Conservation (phyloP, 2,888 invertebrate species). For the Eupithecia pulchellata region DNA sequence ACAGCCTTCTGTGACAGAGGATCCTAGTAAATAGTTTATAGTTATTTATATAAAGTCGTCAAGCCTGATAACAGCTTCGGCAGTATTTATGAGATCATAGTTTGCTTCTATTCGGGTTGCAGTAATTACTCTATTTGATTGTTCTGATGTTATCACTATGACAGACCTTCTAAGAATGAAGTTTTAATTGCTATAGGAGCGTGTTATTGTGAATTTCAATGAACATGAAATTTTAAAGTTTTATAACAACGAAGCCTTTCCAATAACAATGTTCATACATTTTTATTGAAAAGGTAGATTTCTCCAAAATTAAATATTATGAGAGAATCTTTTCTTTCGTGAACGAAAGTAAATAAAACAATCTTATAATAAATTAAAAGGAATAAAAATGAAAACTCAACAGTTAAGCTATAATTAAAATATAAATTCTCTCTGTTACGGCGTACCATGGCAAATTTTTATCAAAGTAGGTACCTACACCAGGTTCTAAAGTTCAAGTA, state of each 20-base stretch:
- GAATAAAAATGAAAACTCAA: neutral
- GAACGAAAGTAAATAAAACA: too few species aligned
- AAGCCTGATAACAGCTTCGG: constrained; percentile 21
- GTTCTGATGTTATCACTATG: constrained; percentile 4
- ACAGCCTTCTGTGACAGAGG: neutral
- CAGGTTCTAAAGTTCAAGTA: neutral
- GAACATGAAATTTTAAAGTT: neutral
- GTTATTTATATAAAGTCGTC: constrained; percentile 24
- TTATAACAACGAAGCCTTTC: too few species aligned
- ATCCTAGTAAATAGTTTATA: neutral
- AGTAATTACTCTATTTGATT: constrained; percentile 12
- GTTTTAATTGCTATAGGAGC: neutral
- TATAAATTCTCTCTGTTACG: neutral
- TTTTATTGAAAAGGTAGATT: neutral
- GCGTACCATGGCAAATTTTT: neutral
- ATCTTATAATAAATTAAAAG: too few species aligned
- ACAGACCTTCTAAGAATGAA: neutral
- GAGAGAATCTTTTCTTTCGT: too few species aligned
- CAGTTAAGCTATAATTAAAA: neutral
- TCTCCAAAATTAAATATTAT: too few species aligned
- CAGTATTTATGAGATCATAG: constrained; percentile 21
- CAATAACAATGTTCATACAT: too few species aligned
- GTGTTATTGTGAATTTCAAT: neutral
- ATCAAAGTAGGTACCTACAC: neutral
- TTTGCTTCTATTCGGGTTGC: constrained; percentile 21